Base-by-base conservation (phyloP, 2,888 invertebrate genomes). In the Microctonus brassicae region DNA sequence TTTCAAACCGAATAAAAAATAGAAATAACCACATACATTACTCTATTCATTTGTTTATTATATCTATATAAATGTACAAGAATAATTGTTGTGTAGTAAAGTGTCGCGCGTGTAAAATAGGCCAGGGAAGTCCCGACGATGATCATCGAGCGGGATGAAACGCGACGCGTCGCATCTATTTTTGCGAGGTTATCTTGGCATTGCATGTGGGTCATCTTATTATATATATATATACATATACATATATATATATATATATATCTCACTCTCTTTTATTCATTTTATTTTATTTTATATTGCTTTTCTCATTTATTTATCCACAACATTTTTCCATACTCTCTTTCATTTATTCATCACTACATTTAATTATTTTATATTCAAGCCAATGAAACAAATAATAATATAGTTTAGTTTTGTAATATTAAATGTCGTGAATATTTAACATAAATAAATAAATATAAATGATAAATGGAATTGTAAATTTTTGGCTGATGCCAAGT, bases 81-180 rank as follows among this genome's bases (percentile, higher is more conserved):
- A 29, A 29, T 29, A 29, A 29, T 29, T 29, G 29, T 29, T 29
- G 29, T 7, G 29, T 29, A 7, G 4, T 29, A 29, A 29, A 29
- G 29, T 29, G 29, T 29, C 29, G 7, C 29, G 29, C 29, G 67
- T 69, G 62, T 64, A 66, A 77, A 80, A 79, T 79, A 79, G 78
- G 75, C 74, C 74, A 77, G 79, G 79, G 75, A 80, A 79, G 74
- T 76, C 79, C 79, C n/a, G n/a, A n/a, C 77, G 70, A 75, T 69
- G 76, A 77, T 80, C 79, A 78, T 79, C 73, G 75, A 76, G 62
- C 74, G 47, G 20, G 33, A 64, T 24, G 39, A 73, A 75, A 75
- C 75, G 75, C 55, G 52, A 53, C 24, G 52, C 39, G 47, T 33
- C 24, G 33, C 33, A 67, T 70, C 76, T 75, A 76, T 71, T 76